phyloP scores from a whole-genome alignment of 2,888 invertebrate species.

The Microplitis deprimator region DNA sequence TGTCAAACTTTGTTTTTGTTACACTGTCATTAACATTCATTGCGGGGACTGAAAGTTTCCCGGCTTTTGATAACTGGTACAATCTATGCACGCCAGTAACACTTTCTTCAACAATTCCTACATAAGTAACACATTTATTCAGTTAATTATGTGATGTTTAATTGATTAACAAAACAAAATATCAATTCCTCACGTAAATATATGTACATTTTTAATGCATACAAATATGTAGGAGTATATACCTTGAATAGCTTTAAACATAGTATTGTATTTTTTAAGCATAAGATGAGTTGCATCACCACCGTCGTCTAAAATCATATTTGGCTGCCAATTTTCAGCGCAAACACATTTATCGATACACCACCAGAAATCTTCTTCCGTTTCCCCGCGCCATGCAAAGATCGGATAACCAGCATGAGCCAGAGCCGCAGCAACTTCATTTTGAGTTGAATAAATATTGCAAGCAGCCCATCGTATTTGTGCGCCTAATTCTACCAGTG shows the following conservation, averaged over 20 bases:
- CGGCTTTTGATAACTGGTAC: conserved; percentile 95
- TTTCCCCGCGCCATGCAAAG: conserved; percentile 97
- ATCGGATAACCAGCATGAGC: conserved; percentile 92
- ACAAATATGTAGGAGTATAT: not conserved
- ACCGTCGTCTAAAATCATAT: conserved; percentile 98
- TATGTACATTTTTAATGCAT: no score
- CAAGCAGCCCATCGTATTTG: conserved; percentile 97
- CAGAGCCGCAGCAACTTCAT: conserved; percentile 96
- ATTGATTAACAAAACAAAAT: no score
- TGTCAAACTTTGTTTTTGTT: conserved; percentile 98
- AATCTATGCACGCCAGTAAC: conserved; percentile 98
- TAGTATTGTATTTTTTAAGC: conserved; percentile 94
- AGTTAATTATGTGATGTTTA: no score
- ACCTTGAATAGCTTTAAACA: conserved; percentile 94
- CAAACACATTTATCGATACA: conserved; percentile 97
- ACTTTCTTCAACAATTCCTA: conserved; percentile 96
- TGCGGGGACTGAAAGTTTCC: conserved; percentile 94
- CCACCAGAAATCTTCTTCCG: conserved; percentile 99
- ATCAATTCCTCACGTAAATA: no score
- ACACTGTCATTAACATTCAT: conserved; percentile 99
- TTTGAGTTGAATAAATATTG: conserved; percentile 98
- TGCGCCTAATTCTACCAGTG: conserved; percentile 89
- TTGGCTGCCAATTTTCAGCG: conserved; percentile 94
- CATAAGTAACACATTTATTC: conserved; percentile 38
- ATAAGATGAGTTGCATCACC: conserved; percentile 97